Evolutionary conservation across 2,888 invertebrate species (phyloP), one percentile per base, ranked within the genome.

Genomic region (Colletes collaris): DNA sequence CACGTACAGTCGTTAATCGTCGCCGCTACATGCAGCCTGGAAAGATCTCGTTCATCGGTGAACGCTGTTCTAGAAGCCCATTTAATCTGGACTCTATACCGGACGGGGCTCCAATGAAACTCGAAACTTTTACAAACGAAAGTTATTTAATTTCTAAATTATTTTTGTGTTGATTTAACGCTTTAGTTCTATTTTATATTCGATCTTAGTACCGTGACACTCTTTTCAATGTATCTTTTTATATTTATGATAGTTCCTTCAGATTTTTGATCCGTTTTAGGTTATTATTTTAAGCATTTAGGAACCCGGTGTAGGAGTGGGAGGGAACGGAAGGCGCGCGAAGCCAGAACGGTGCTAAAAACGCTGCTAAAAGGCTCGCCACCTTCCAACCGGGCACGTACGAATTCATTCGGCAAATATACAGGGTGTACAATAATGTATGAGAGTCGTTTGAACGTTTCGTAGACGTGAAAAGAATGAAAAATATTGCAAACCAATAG

Each of bases 1-100:
- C 69, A 79, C 68, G 73, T 75, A 76, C 65, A 83, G 56, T 68
- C 81, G 81, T 84, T 87, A 78, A 85, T 84, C 78, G 81, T 73
- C 56, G 65, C 59, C 56, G 35, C 65, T 58, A 67, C 60, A 50
- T n/a, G 53, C 52, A 46, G 56, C 6, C 40, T 76, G 55, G 78
- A 60, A 49, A 56, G 67, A 74, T 66, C 67, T 67, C 67, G 68
- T 52, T 63, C 77, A 53, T 67, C 69, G 58, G 49, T 52, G 59
- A 62, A 56, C 59, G 27, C 35, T 13, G 46, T 59, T 60, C 67
- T 16, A 56, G 10, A 64, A 50, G 52, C 65, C 68, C 68, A 49
- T 79, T 77, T 82, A 83, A 83, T 82, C 80, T 67, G 69, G 72
- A 16, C 56, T 76, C 55, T 37, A 64, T 19, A 58, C 64, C 16